Conservation (phyloP, 2,888 invertebrate genomes). For the Tenthredo distinguenda region DNA sequence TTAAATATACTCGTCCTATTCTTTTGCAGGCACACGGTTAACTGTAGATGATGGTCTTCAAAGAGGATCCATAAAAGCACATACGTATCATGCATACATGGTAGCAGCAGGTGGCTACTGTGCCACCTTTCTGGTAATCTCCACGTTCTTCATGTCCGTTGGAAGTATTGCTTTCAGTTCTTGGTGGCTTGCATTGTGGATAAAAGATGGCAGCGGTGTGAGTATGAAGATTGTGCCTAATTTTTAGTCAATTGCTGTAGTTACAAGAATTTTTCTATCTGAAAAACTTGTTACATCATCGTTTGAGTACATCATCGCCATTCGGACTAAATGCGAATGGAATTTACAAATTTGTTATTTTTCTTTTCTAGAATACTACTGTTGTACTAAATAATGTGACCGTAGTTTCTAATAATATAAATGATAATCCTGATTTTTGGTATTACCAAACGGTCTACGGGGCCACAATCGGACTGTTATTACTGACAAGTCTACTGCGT, state of each 20-base stretch:
- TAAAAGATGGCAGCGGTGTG: slow-evolving; percentile 74
- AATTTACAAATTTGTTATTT: not conserved
- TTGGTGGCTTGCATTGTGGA: slow-evolving; percentile 83
- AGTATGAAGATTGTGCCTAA: slow-evolving; percentile 57
- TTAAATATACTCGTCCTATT: not conserved
- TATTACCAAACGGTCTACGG: slow-evolving; percentile 81
- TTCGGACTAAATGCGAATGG: not conserved
- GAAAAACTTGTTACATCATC: not conserved
- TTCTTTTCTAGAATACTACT: slow-evolving; percentile 63
- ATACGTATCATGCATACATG: slow-evolving; percentile 79
- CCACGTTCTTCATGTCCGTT: slow-evolving; percentile 79
- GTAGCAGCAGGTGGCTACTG: slow-evolving; percentile 79
- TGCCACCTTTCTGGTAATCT: slow-evolving; percentile 75
- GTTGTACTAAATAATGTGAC: slow-evolving; percentile 65
- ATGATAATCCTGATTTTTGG: slow-evolving; percentile 79
- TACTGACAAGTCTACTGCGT: slow-evolving; percentile 79
- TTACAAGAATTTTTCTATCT: not conserved
- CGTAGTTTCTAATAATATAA: slow-evolving; percentile 73
- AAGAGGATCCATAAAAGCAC: slow-evolving; percentile 72
- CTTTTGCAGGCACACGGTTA: not conserved
- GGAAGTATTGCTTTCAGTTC: slow-evolving; percentile 80
- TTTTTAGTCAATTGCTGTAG: not conserved
- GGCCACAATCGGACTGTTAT: slow-evolving; percentile 78
- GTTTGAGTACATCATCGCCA: not conserved
- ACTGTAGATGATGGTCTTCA: slow-evolving; percentile 23